Conservation (phyloP, 1,140 invertebrate genomes). For the Habropoda laboriosa region DNA sequence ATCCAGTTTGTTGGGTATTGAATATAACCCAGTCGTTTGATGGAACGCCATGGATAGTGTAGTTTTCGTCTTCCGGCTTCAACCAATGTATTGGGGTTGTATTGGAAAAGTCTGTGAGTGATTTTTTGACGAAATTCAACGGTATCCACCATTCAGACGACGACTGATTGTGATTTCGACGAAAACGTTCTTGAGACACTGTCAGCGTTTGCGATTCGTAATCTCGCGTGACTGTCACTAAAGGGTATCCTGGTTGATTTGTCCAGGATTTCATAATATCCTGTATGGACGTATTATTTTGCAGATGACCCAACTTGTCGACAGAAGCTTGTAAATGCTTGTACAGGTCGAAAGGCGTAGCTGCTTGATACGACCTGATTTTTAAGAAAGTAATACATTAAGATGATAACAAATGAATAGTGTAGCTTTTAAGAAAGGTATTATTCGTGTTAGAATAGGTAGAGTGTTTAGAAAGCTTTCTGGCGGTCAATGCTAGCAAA, state of each 20-base stretch:
- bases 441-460: no score
- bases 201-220: neutral
- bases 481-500: no score
- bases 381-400: neutral
- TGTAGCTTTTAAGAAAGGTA: no score
- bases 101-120: constrained; percentile 67
- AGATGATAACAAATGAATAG: neutral
- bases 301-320: constrained; percentile 49
- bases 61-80: constrained; percentile 47
- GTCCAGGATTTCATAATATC: constrained; percentile 77
- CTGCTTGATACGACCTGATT: constrained; percentile 69
- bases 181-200: constrained; percentile 54
- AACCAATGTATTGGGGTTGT: constrained; percentile 78
- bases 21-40: constrained; percentile 80
- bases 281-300: constrained; percentile 47
- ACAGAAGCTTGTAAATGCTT: constrained; percentile 82
- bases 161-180: constrained; percentile 14
- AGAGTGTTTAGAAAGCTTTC: no score
- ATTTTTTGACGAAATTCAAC: constrained; percentile 68
- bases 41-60: constrained; percentile 12
- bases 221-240: constrained; percentile 41
- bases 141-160: constrained; percentile 77
- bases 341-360: constrained; percentile 87
- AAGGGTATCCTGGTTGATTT: constrained; percentile 49
- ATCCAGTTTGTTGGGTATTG: constrained; percentile 79